A percentile compares a stretch with the other conserved stretches of the same genome.
phyloP scores from a whole-genome alignment of 2,797 vertebrate species.

The Coracias cyanogaster region DNA sequence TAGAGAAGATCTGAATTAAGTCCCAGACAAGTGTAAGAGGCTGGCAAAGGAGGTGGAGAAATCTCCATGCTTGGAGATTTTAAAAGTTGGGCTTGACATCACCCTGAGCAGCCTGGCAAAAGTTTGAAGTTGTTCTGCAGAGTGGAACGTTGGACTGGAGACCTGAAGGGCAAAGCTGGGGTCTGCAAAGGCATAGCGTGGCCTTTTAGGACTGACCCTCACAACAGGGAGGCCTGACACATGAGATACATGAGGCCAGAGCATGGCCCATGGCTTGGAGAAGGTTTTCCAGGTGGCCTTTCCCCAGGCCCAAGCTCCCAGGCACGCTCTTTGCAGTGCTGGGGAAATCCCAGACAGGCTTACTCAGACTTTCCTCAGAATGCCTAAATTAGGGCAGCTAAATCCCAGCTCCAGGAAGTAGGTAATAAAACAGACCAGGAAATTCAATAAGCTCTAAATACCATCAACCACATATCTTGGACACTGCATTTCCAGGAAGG shows the following conservation, averaged over 20 bases:
- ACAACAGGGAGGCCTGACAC: accelerated
- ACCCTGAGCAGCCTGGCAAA: background rate
- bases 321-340: background rate
- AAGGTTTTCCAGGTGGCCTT: background rate
- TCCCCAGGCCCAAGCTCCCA: background rate
- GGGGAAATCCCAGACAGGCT: background rate
- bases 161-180: background rate
- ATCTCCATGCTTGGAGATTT: background rate
- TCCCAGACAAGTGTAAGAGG: background rate
- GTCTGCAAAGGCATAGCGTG: accelerated
- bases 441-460: background rate
- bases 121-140: background rate
- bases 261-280: background rate
- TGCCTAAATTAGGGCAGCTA: background rate
- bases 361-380: constrained; percentile 6
- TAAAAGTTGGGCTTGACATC: background rate
- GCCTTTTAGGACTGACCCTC: background rate
- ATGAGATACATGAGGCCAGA: accelerated
- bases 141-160: background rate
- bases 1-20: background rate
- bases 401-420: background rate
- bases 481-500: background rate
- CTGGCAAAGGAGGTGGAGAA: background rate
- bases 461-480: background rate
- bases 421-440: background rate